Evolutionary conservation across 2,797 vertebrate genomes (phyloP), one percentile per base, ranked within the genome.

Genomic region (Lacerta agilis): DNA sequence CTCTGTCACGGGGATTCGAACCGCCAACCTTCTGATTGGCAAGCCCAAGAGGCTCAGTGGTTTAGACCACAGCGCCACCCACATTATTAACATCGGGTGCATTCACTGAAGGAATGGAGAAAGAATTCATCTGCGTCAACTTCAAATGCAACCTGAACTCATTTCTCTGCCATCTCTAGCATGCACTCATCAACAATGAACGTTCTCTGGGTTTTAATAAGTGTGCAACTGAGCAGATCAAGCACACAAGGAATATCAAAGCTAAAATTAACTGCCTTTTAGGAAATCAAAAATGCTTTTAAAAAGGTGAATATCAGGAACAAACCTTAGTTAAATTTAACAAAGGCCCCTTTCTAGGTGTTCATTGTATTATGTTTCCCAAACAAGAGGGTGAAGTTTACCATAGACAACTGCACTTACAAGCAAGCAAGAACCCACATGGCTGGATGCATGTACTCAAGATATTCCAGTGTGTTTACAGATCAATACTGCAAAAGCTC

Each of bases 241-340:
- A 25, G 69, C 43, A 4, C 85, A 67, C 69, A 83, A 29, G 82
- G 27, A 79, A 58, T 43, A 88, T 77, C 33, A 91, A 83, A 92
- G 55, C 36, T 86, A 13, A 86, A 67, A 75, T 88, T 27, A 0
- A 75, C 84, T 88, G 71, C 20, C 58, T 67, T 69, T 90, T 38
- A 29, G 61, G 55, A 92, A 90, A 69, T 45, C 1, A 89, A 64
- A 89, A 86, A 83, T 43, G 36, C 66, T 89, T 85, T 64, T 79
- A 88, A 87, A 81, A 55, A 86, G 67, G 23, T 76, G 43, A 33
- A 33, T 15, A 86, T 58, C 73, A n/a, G 4, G 43, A 45, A 76
- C 66, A 82, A 85, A 79, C n/a, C 33, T 86, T 79, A 91, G n/a
- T 82, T 84, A 33, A 73, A 49, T 2, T 38, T 8, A 81, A 29